Conservation (phyloP, 1,140 invertebrate species). For the Melipona quadrifasciata region DNA sequence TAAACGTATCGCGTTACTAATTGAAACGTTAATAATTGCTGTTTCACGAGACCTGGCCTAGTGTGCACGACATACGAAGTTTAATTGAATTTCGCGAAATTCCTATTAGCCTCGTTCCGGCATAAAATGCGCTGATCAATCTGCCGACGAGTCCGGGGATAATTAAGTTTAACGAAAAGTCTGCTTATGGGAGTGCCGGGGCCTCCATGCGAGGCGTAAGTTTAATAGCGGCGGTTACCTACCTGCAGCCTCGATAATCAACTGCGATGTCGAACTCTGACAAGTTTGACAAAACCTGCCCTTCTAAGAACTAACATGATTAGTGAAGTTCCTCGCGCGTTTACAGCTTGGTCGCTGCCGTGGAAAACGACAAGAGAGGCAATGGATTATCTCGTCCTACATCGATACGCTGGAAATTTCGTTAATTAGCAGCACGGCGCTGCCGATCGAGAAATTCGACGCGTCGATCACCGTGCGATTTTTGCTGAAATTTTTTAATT, state of each 20-base stretch:
- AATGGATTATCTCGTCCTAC: conserved; percentile 21
- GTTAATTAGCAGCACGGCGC: not conserved
- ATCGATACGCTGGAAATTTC: not conserved
- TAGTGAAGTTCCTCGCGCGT: conserved; percentile 58
- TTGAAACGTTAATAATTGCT: conserved; percentile 62
- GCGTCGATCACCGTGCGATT: fast-evolving
- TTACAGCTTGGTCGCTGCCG: conserved; percentile 8
- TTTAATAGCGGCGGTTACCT: conserved; percentile 66
- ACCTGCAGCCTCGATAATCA: conserved; percentile 63
- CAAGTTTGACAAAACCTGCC: conserved; percentile 68
- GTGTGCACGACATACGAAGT: conserved; percentile 46
- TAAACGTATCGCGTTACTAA: conserved; percentile 57
- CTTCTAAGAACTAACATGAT: conserved; percentile 63
- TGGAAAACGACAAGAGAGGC: conserved; percentile 2
- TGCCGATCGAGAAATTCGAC: not conserved
- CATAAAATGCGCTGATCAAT: conserved; percentile 64
- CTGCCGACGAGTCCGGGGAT: conserved; percentile 60
- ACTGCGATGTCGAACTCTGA: conserved; percentile 61
- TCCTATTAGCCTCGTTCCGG: conserved; percentile 66
- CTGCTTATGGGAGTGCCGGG: conserved; percentile 51
- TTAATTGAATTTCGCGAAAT: conserved; percentile 71
- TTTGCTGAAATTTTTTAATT: not conserved
- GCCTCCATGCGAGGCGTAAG: conserved; percentile 40
- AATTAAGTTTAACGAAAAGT: conserved; percentile 70
- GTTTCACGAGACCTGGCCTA: conserved; percentile 15